phyloP scores from a whole-genome alignment of 2,797 vertebrate genomes.

The Orientallactaga sibirica region DNA sequence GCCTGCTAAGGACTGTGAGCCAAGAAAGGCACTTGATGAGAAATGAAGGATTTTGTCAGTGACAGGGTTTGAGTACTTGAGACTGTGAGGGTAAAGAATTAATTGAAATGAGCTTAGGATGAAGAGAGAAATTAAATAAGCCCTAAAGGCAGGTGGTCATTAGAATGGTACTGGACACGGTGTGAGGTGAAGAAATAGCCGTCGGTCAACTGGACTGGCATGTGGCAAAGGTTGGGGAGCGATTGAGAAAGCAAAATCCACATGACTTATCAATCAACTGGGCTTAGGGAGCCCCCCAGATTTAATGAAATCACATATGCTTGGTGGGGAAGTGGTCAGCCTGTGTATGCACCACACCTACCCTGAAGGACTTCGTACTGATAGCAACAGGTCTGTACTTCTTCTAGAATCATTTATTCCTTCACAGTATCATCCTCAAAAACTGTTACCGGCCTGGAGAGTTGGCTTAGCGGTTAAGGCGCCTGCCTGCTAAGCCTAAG shows the following conservation, averaged over 20 bases:
- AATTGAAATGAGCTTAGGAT: background rate
- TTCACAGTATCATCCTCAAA: background rate
- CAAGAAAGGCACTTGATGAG: background rate
- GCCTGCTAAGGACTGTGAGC: background rate
- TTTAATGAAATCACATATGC: background rate
- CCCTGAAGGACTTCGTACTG: fast-evolving
- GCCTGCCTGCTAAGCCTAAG: too few relatives aligned
- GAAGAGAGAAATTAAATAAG: background rate
- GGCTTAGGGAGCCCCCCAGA: too few relatives aligned
- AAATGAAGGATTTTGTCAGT: background rate
- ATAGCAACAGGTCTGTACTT: fast-evolving
- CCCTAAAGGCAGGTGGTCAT: background rate
- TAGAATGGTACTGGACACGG: background rate
- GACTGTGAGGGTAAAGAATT: background rate
- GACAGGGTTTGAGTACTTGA: background rate
- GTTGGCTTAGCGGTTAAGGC: too few relatives aligned
- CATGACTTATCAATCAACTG: too few relatives aligned
- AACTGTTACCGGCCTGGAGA: background rate
- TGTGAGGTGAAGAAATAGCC: background rate
- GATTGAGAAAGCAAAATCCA: background rate
- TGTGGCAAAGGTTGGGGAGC: background rate
- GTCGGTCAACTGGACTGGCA: background rate
- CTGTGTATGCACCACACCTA: fast-evolving
- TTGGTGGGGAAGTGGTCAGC: background rate
- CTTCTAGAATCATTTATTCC: background rate